Evolutionary conservation across 2,888 invertebrate species (phyloP).

Genomic region (Harmothoe impar): DNA sequence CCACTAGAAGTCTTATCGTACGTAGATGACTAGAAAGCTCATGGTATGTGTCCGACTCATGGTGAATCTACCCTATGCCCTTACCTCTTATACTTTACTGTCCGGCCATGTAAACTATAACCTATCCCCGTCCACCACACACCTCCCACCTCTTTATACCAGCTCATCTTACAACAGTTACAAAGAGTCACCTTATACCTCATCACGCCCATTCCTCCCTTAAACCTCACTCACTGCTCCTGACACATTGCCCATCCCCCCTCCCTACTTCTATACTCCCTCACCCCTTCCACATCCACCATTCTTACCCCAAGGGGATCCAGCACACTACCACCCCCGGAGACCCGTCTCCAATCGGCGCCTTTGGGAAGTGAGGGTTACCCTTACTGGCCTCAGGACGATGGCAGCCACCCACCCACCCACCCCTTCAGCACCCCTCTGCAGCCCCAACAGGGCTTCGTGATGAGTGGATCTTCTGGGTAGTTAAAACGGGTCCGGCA

Average conservation of each 20-base stretch:
- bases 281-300: background rate
- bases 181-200: too few relatives aligned
- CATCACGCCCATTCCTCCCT: background rate
- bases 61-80: background rate
- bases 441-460: background rate
- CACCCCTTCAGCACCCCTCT: background rate
- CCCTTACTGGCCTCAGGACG: too few relatives aligned
- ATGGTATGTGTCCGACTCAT: too few relatives aligned
- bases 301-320: background rate
- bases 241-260: background rate
- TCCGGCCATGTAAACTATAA: too few relatives aligned
- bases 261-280: background rate
- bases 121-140: too few relatives aligned
- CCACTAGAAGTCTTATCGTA: too few relatives aligned
- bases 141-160: too few relatives aligned
- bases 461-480: conserved; percentile 45
- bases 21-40: too few relatives aligned
- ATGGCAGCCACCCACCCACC: background rate
- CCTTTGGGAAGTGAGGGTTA: background rate
- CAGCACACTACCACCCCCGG: background rate
- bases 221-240: background rate
- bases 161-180: too few relatives aligned
- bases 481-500: conserved; percentile 38
- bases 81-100: too few relatives aligned
- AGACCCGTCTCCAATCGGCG: background rate